A percentile compares a stretch with the other conserved stretches of the same genome.
Evolutionary conservation across 1,140 invertebrate species (phyloP).

Genomic region (Conus ventricosus): DNA sequence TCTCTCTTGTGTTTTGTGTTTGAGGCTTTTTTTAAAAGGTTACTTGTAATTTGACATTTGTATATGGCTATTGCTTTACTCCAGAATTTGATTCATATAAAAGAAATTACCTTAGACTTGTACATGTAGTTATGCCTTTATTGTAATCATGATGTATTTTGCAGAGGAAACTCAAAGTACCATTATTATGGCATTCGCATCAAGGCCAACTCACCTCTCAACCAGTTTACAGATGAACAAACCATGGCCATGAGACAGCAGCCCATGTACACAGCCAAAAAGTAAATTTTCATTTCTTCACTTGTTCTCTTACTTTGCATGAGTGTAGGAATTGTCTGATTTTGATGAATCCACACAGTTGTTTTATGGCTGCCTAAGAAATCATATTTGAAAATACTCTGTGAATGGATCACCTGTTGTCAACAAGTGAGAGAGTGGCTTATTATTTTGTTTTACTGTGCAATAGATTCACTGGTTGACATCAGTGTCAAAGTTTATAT

Average conservation of each 20-base stretch:
- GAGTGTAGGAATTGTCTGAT: neutral
- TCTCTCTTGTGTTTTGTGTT: too few species aligned
- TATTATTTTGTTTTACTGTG: too few species aligned
- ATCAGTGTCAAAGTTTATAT: too few species aligned
- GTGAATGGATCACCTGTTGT: neutral
- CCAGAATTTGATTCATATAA: neutral
- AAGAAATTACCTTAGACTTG: too few species aligned
- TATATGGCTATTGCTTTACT: neutral
- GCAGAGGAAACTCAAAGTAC: conserved; percentile 98
- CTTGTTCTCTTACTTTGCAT: neutral
- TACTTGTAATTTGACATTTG: neutral
- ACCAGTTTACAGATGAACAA: conserved; percentile 79
- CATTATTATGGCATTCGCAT: conserved; percentile 99
- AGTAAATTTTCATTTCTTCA: conserved; percentile 61
- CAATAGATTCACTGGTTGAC: too few species aligned
- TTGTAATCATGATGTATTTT: conserved; percentile 41
- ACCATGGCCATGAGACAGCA: conserved; percentile 76
- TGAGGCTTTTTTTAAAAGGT: too few species aligned
- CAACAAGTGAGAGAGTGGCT: too few species aligned
- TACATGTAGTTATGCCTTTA: too few species aligned
- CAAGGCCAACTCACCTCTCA: conserved; percentile 89
- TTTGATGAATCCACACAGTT: neutral
- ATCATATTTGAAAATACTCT: neutral
- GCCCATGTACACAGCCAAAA: conserved; percentile 72
- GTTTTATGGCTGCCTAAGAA: neutral